These are phyloP conservation scores for Rotaria socialis DNA, from an alignment of 2,888 invertebrate species.

Conservation along the genomic window DNA sequence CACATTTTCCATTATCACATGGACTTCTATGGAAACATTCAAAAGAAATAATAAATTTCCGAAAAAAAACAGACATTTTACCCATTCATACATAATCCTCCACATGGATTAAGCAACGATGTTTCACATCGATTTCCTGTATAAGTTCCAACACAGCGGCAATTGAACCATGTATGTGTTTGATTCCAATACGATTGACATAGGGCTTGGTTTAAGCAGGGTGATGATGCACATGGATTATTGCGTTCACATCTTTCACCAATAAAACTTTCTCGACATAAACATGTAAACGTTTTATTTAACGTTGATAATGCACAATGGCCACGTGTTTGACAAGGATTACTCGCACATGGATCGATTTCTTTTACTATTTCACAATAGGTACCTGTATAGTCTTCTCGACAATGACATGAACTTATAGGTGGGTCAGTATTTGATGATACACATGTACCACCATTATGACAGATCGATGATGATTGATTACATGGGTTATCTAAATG, in stretches of 20 bases:
- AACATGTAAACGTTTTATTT: constrained; percentile 37
- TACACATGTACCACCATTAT: constrained; percentile 44
- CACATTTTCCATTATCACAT: not conserved
- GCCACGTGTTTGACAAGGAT: constrained; percentile 39
- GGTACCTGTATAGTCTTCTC: constrained; percentile 35
- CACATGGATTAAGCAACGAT: not conserved
- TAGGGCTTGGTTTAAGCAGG: constrained; percentile 35
- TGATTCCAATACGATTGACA: constrained; percentile 6
- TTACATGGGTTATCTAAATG: not conserved
- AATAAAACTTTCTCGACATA: constrained; percentile 28
- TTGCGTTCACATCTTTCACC: constrained; percentile 39
- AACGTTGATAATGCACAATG: constrained; percentile 20
- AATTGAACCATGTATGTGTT: not conserved
- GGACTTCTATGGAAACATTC: not conserved
- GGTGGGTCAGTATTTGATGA: constrained; percentile 32
- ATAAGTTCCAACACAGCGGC: constrained; percentile 16
- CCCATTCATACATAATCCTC: constrained; percentile 36
- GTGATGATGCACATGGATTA: constrained; percentile 37
- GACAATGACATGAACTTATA: constrained; percentile 38
- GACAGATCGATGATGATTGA: constrained; percentile 6
- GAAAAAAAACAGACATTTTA: not conserved
- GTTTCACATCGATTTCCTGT: constrained; percentile 33
- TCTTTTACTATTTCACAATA: constrained; percentile 35
- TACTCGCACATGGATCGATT: constrained; percentile 33
- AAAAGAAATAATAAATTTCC: not conserved